These are phyloP conservation scores for Heliconius himera DNA, from an alignment of 1,140 invertebrate species.

Conservation along the genomic window DNA sequence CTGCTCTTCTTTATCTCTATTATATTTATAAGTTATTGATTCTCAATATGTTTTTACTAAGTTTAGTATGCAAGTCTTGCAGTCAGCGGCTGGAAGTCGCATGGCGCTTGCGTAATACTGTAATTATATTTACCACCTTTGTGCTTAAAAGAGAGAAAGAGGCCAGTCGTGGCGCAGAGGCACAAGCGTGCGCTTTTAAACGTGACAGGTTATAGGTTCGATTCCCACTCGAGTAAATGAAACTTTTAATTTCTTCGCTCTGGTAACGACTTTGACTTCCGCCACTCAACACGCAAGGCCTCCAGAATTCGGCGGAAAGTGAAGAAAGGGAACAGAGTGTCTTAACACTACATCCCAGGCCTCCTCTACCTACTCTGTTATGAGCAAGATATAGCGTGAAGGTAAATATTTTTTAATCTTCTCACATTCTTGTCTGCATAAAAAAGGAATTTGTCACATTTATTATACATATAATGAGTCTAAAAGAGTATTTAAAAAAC, in stretches of 20 bases:
- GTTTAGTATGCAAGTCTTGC: constrained; percentile 16
- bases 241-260: too few relatives aligned
- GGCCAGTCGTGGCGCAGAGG: too few relatives aligned
- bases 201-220: too few relatives aligned
- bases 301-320: neutral
- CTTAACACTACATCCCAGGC: too few relatives aligned
- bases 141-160: neutral
- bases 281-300: neutral
- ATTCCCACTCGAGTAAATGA: too few relatives aligned
- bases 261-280: neutral
- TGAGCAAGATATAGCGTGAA: neutral
- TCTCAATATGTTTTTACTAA: constrained; percentile 12
- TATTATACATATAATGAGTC: neutral
- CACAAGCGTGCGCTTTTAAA: too few relatives aligned
- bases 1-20: neutral
- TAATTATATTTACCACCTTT: neutral
- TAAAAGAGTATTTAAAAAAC: too few relatives aligned
- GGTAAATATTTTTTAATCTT: neutral
- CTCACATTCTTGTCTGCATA: neutral
- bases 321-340: too few relatives aligned
- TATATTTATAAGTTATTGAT: neutral
- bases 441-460: neutral
- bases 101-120: constrained; percentile 9
- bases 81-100: constrained; percentile 2
- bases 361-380: neutral